Conservation (phyloP, 2,797 vertebrate genomes). For the Periparus ater region DNA sequence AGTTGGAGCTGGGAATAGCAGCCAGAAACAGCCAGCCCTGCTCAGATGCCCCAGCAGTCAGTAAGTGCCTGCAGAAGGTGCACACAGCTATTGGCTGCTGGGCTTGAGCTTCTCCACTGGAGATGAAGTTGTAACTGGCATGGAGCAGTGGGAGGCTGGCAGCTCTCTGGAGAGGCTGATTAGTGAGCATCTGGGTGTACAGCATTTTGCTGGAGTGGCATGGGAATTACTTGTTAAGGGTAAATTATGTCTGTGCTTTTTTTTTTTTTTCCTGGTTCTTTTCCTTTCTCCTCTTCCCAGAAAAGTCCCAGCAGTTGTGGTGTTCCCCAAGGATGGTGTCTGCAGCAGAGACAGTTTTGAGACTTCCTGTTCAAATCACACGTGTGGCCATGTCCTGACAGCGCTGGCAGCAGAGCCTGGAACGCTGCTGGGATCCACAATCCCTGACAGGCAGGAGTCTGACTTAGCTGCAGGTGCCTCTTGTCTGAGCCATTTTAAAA, state of each 20-base stretch:
- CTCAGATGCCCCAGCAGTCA: constrained; percentile 4
- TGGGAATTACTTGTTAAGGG: not conserved
- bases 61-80: not conserved
- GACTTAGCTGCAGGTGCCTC: constrained; percentile 32
- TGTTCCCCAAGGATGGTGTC: not conserved
- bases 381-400: not conserved
- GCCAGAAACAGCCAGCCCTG: constrained; percentile 13
- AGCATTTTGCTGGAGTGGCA: not conserved
- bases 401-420: not conserved
- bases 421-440: not conserved
- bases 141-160: not conserved
- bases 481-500: constrained; percentile 18
- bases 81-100: not conserved
- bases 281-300: not conserved
- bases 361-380: not conserved
- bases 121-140: not conserved
- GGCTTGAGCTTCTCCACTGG: not conserved
- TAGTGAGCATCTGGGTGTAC: not conserved
- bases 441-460: not conserved
- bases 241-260: not conserved
- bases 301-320: not conserved
- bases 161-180: not conserved
- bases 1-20: not conserved
- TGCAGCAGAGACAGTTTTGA: not conserved
- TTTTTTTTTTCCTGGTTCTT: not conserved